These are phyloP conservation scores for Myripristis murdjan DNA, from an alignment of 2,797 vertebrate species.

Conservation along the genomic window DNA sequence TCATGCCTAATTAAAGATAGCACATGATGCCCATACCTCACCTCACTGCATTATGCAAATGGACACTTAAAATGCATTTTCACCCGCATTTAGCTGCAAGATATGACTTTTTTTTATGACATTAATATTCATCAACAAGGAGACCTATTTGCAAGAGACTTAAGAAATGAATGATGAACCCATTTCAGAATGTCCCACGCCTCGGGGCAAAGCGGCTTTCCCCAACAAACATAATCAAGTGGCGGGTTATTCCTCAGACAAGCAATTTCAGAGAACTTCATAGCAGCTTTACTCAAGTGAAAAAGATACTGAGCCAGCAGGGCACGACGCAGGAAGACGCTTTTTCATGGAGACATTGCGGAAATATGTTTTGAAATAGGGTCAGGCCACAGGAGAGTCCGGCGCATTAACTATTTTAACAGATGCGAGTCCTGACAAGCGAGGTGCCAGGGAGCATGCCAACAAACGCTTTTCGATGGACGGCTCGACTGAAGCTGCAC, in stretches of 20 bases:
- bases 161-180: constrained; percentile 73
- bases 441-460: constrained; percentile 42
- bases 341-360: constrained; percentile 39
- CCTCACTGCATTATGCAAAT: constrained; percentile 63
- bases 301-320: constrained; percentile 58
- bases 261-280: constrained; percentile 46
- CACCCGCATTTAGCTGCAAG: constrained; percentile 56
- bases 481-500: constrained; percentile 52
- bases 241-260: constrained; percentile 55
- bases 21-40: constrained; percentile 52
- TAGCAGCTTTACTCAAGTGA: constrained; percentile 38
- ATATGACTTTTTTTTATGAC: constrained; percentile 49
- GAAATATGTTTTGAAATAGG: constrained; percentile 58
- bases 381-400: constrained; percentile 62
- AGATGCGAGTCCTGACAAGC: constrained; percentile 61
- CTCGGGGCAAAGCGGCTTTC: constrained; percentile 43
- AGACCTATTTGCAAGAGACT: constrained; percentile 56
- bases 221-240: constrained; percentile 56
- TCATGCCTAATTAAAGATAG: constrained; percentile 68
- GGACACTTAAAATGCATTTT: constrained; percentile 53
- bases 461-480: constrained; percentile 44
- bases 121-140: constrained; percentile 70
- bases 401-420: constrained; percentile 60
- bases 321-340: constrained; percentile 37
- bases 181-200: constrained; percentile 62